A percentile compares a stretch with the other conserved stretches of the same genome.
Conservation (phyloP, 1,140 invertebrate species). For the Anastrepha obliqua region DNA sequence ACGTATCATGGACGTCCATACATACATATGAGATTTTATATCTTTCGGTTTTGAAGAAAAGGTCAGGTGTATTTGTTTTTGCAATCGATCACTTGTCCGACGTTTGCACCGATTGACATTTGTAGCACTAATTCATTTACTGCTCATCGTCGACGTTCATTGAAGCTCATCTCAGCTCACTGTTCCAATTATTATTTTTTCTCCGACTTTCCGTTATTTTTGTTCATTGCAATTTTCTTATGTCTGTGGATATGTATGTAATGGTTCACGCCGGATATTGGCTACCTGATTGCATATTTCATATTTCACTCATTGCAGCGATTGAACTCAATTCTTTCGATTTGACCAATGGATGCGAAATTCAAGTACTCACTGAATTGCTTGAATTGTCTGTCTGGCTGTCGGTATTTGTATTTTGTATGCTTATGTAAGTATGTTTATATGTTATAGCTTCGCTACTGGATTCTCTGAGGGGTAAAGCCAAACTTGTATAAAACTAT, state of each 20-base stretch:
- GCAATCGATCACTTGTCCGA: neutral
- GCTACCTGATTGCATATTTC: neutral
- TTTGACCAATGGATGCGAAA: neutral
- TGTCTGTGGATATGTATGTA: neutral
- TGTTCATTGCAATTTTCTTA: neutral
- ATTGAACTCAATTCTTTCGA: neutral
- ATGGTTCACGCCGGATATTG: neutral
- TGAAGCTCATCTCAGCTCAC: neutral
- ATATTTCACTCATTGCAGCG: neutral
- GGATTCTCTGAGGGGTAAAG: no score
- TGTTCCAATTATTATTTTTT: neutral
- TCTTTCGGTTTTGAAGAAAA: no score
- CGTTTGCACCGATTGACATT: neutral
- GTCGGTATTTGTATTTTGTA: neutral
- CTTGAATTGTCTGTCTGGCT: neutral
- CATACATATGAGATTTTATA: no score
- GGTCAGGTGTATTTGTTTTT: neutral
- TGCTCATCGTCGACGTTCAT: neutral
- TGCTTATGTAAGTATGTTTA: neutral
- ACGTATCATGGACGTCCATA: no score
- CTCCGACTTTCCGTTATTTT: neutral
- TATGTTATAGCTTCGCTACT: no score
- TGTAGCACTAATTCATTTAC: conserved; percentile 26
- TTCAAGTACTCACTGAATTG: neutral
- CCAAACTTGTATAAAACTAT: no score